These are phyloP conservation scores for Papilio xuthus DNA, from an alignment of 1,140 invertebrate genomes.

Conservation along the genomic window DNA sequence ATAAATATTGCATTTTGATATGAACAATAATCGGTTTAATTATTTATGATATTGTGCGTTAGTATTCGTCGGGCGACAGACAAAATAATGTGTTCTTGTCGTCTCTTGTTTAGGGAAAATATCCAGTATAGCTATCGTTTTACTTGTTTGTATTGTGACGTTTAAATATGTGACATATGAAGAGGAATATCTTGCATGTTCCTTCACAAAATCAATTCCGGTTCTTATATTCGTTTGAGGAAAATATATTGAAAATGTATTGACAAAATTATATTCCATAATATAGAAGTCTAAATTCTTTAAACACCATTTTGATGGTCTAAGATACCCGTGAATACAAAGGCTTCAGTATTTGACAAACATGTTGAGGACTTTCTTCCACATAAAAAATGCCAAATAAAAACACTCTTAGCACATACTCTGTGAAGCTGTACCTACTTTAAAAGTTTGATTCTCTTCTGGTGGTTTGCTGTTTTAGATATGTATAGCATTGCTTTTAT, in stretches of 20 bases:
- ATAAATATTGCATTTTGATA: background rate
- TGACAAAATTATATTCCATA: background rate
- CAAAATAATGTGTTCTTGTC: background rate
- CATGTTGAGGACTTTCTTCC: too few relatives aligned
- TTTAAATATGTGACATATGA: background rate
- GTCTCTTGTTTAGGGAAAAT: background rate
- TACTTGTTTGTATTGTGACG: background rate
- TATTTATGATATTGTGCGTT: background rate
- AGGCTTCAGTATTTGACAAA: background rate
- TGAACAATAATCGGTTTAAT: background rate
- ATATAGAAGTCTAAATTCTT: too few relatives aligned
- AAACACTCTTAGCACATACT: too few relatives aligned
- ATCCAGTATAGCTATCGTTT: background rate
- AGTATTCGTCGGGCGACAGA: background rate
- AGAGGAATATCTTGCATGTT: background rate
- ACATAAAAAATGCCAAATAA: too few relatives aligned
- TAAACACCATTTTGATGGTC: too few relatives aligned
- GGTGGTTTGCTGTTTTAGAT: too few relatives aligned
- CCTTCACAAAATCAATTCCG: background rate
- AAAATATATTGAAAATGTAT: background rate
- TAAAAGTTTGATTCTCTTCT: too few relatives aligned
- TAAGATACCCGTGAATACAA: too few relatives aligned
- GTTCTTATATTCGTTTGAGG: background rate
- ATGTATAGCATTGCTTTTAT: background rate
- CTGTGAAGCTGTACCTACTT: too few relatives aligned